Percentiles rank a stretch among this genome's conserved stretches.
Conservation (phyloP, 2,113 vertebrate species). For the Pitta sordida region DNA sequence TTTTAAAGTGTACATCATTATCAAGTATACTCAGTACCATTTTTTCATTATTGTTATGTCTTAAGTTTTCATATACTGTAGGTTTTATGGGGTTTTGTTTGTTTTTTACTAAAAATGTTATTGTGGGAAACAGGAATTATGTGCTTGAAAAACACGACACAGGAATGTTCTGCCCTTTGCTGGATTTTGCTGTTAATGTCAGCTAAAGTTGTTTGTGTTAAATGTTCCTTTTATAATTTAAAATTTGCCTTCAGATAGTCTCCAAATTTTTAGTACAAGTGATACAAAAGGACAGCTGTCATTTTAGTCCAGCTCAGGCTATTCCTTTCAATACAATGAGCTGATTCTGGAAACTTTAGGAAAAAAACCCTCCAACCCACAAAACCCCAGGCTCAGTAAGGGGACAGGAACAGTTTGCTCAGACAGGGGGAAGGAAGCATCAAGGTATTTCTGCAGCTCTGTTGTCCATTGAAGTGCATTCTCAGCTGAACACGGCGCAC, state of each 20-base stretch:
- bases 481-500: conserved; percentile 60
- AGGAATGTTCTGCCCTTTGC: conserved; percentile 66
- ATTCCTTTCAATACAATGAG: conserved; percentile 45
- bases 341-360: conserved; percentile 47
- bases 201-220: conserved; percentile 50
- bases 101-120: conserved; percentile 71
- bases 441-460: conserved; percentile 33
- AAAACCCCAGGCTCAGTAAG: conserved; percentile 14
- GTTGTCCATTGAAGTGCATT: conserved; percentile 65
- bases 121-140: conserved; percentile 72
- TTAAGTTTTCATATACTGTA: conserved; percentile 70
- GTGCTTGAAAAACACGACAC: conserved; percentile 68
- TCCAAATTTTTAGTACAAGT: conserved; percentile 35
- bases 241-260: conserved; percentile 45
- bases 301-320: conserved; percentile 29
- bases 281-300: background rate
- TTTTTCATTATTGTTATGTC: conserved; percentile 70
- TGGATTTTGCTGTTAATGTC: conserved; percentile 55
- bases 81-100: conserved; percentile 57
- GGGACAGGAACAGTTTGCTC: background rate
- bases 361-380: background rate
- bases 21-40: conserved; percentile 70
- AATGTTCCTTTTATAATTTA: conserved; percentile 42
- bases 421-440: background rate
- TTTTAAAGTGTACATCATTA: conserved; percentile 75